phyloP scores from a whole-genome alignment of 2,797 vertebrate species.

The Discoglossus pictus region DNA sequence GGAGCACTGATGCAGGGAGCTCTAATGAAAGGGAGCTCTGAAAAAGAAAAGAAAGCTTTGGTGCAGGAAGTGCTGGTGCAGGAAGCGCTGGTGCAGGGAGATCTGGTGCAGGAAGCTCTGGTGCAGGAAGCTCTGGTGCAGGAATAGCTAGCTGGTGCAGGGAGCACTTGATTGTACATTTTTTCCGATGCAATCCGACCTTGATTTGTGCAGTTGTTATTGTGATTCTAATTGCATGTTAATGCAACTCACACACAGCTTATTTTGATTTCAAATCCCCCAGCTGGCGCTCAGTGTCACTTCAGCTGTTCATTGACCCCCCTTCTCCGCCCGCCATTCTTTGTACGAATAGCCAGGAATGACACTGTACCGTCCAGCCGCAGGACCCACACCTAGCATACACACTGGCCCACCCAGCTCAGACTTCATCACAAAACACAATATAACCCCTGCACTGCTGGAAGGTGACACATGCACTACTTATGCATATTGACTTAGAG shows the following conservation, averaged over 20 bases:
- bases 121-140: too few relatives aligned
- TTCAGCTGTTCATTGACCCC: slow-evolving; percentile 63
- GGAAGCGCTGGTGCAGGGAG: too few relatives aligned
- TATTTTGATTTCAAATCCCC: slow-evolving; percentile 66
- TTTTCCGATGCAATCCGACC: slow-evolving; percentile 58
- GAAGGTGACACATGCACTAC: too few relatives aligned
- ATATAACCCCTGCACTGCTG: slow-evolving; percentile 6
- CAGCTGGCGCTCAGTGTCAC: slow-evolving; percentile 64
- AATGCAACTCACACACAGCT: slow-evolving; percentile 63
- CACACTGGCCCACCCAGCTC: slow-evolving; percentile 35
- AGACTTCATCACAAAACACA: slow-evolving; percentile 40
- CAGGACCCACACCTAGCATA: slow-evolving; percentile 30
- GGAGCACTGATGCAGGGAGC: too few relatives aligned
- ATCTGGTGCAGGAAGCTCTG: too few relatives aligned
- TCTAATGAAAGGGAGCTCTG: too few relatives aligned
- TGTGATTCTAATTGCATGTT: slow-evolving; percentile 58
- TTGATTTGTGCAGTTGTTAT: slow-evolving; percentile 56
- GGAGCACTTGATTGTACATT: slow-evolving; percentile 54
- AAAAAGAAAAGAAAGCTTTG: too few relatives aligned
- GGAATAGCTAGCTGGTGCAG: too few relatives aligned
- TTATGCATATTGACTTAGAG: too few relatives aligned
- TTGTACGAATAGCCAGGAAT: slow-evolving; percentile 60
- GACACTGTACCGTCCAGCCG: slow-evolving; percentile 19
- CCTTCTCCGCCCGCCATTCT: slow-evolving; percentile 52
- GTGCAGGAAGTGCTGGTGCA: too few relatives aligned